Percentiles rank a stretch among this genome's conserved stretches.
Conservation (phyloP, 2,888 invertebrate species). For the Mechanitis mazaeus region DNA sequence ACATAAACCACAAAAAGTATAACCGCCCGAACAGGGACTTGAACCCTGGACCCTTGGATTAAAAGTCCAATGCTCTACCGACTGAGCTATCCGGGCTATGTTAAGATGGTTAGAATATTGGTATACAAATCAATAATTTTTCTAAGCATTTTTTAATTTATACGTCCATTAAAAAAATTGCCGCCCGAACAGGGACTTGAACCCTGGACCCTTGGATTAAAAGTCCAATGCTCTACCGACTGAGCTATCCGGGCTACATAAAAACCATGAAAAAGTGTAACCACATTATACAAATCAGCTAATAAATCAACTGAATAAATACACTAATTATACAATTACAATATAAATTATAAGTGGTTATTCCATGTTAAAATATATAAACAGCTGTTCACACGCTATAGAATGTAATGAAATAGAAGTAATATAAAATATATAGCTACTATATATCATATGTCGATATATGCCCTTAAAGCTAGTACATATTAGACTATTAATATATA, state of each 20-base stretch:
- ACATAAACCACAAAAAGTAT: too few relatives aligned
- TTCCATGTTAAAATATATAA: not conserved
- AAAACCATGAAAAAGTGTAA: not conserved
- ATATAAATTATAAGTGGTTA: not conserved
- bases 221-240: slow-evolving; percentile 78
- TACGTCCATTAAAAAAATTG: too few relatives aligned
- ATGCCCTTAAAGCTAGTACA: too few relatives aligned
- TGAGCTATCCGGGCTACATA: slow-evolving; percentile 74
- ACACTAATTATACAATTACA: too few relatives aligned
- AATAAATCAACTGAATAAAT: not conserved
- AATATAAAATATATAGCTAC: too few relatives aligned
- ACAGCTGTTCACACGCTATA: too few relatives aligned
- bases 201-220: slow-evolving; percentile 88
- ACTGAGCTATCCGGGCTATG: slow-evolving; percentile 60
- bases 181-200: slow-evolving; percentile 85
- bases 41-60: slow-evolving; percentile 88
- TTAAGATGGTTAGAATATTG: too few relatives aligned
- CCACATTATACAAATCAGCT: not conserved
- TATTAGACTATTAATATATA: too few relatives aligned
- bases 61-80: slow-evolving; percentile 79
- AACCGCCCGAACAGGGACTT: slow-evolving; percentile 83
- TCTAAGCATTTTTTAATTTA: not conserved
- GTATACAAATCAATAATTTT: not conserved
- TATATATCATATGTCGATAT: too few relatives aligned
- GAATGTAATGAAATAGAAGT: too few relatives aligned